Evolutionary conservation across 1,140 invertebrate species (phyloP), one percentile per base, ranked within the genome.

Genomic region (Ceratina australensis): DNA sequence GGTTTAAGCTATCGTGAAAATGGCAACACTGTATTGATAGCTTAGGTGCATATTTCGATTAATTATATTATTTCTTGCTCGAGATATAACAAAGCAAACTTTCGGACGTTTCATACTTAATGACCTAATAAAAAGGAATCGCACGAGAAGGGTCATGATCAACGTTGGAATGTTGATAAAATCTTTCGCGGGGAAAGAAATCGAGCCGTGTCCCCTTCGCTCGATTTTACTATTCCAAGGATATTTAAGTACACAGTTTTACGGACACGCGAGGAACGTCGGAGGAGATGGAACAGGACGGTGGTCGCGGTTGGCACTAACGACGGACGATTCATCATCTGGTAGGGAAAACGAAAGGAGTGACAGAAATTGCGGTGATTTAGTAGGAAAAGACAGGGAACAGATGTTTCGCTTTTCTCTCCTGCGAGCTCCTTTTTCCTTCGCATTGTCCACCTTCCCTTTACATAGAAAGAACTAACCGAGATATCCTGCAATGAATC

Each of bases 361-460:
- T 85, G 79, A 87, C 84, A 85, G 82, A 86, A 82, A 84, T 86
- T 80, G 79, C 73, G 77, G 60, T 87, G 84, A 87, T 87, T 85
- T 85, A 84, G 77, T 71, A 77, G 57, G 74, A 75, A 83, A 78
- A 79, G 64, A 81, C 78, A 78, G 79, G 54, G 71, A 86, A 77
- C 78, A 83, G 73, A 80, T 83, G 73, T 78, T 80, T 69, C 52
- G 42, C 52, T 28, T 83, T 42, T 54, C 57, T 49, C 47, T 28
- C 22, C 20, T 57, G 50, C 50, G 24, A 12, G 15, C 15, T 16
- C 49, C 49, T 16, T 66, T 20, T 8, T 24, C 22, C 49, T 20
- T 8, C 18, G 10, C 13, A 4, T 47, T 22, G 33, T 69, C 28
- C 63, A 77, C 71, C 67, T 50, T 3, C 33, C 28, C 28, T 24